phyloP scores from a whole-genome alignment of 2,888 invertebrate species.

The Pseudeuparius sepicola region DNA sequence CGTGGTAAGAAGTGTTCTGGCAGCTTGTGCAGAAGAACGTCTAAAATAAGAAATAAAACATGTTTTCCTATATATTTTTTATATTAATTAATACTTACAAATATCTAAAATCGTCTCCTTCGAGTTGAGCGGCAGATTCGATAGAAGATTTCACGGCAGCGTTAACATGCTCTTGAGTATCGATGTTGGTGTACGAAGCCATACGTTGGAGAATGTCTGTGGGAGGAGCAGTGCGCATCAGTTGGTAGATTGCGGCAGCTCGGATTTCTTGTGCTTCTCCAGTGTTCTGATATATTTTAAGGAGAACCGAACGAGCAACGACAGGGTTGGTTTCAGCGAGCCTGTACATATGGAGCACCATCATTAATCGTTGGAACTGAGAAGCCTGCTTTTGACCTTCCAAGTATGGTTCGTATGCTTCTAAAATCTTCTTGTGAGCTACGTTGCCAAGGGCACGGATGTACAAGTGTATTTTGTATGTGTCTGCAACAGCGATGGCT shows the following conservation, averaged over 20 bases:
- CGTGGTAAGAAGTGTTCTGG: slow-evolving; percentile 35
- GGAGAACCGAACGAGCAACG: slow-evolving; percentile 47
- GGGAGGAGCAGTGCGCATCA: slow-evolving; percentile 52
- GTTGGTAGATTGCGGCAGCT: slow-evolving; percentile 49
- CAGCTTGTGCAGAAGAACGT: slow-evolving; percentile 37
- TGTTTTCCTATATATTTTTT: no score
- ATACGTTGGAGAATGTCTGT: slow-evolving; percentile 55
- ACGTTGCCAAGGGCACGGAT: slow-evolving; percentile 56
- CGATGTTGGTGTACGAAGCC: slow-evolving; percentile 57
- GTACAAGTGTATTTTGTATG: slow-evolving; percentile 48
- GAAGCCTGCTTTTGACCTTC: slow-evolving; percentile 49
- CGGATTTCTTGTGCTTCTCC: slow-evolving; percentile 57
- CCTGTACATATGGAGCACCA: slow-evolving; percentile 48
- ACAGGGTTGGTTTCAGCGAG: slow-evolving; percentile 45
- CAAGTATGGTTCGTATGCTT: slow-evolving; percentile 55
- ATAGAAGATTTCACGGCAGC: slow-evolving; percentile 57
- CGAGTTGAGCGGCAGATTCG: slow-evolving; percentile 43
- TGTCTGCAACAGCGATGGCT: slow-evolving; percentile 46
- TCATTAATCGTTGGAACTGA: slow-evolving; percentile 52
- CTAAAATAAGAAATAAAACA: slow-evolving; percentile 26
- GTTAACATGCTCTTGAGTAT: slow-evolving; percentile 53
- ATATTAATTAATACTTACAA: slow-evolving; percentile 24
- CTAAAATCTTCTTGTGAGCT: slow-evolving; percentile 51
- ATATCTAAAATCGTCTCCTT: slow-evolving; percentile 22
- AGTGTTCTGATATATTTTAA: slow-evolving; percentile 55